Evolutionary conservation across 1,140 invertebrate species (phyloP).

Genomic region (Wasmannia auropunctata): DNA sequence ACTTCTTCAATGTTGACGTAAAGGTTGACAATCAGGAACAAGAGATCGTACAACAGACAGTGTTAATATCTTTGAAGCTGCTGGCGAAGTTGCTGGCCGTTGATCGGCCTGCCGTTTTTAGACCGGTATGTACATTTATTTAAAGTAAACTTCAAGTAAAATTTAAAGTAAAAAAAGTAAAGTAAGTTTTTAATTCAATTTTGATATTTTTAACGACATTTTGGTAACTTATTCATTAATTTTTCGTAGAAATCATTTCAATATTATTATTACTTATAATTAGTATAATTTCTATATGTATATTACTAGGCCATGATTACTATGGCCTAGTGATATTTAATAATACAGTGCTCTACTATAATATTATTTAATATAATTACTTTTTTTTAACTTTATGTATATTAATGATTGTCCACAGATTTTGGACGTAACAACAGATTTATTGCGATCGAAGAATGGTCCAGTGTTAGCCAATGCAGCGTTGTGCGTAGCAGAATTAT

Average conservation of each 20-base stretch:
- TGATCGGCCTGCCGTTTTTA: slow-evolving; percentile 88
- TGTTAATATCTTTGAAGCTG: slow-evolving; percentile 92
- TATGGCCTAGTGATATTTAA: no score
- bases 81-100: slow-evolving; percentile 89
- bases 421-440: slow-evolving; percentile 87
- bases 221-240: neutral
- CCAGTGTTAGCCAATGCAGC: slow-evolving; percentile 90
- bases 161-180: no score
- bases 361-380: neutral
- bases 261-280: no score
- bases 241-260: neutral
- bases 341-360: neutral
- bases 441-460: slow-evolving; percentile 85
- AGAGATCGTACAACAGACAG: slow-evolving; percentile 92
- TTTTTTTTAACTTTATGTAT: neutral
- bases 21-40: slow-evolving; percentile 80
- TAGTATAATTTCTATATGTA: no score
- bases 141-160: no score
- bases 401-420: slow-evolving; percentile 78
- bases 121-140: slow-evolving; percentile 80
- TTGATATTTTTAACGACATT: neutral
- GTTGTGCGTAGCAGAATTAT: slow-evolving; percentile 93
- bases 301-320: neutral
- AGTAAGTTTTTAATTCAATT: slow-evolving; percentile 10
- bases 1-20: slow-evolving; percentile 84